Conservation (phyloP, 2,113 vertebrate species). For the Triplophysa siluroides region DNA sequence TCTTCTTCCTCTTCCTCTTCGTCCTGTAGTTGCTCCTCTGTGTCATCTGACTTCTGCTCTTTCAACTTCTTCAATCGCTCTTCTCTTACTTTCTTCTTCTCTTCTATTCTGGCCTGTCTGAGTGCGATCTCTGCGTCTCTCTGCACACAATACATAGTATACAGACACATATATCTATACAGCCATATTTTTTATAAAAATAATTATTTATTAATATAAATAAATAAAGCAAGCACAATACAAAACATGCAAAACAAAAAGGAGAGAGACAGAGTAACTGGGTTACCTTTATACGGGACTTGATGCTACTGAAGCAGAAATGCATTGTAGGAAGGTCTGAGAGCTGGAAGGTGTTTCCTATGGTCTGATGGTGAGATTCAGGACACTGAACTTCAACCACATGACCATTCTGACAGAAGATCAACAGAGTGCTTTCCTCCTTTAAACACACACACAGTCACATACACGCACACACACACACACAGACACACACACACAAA, state of each 20-base stretch:
- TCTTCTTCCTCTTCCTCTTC: conserved; percentile 70
- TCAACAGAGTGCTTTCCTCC: conserved; percentile 78
- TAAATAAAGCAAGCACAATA: neutral
- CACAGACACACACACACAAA: conserved; percentile 44
- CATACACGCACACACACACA: conserved; percentile 1
- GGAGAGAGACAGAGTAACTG: neutral
- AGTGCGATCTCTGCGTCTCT: conserved; percentile 75
- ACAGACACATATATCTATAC: neutral
- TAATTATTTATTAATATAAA: too few species aligned
- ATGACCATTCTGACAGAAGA: conserved; percentile 85
- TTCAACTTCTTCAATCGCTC: conserved; percentile 58
- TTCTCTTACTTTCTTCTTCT: conserved; percentile 63
- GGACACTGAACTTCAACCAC: conserved; percentile 80
- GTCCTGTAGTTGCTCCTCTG: conserved; percentile 59
- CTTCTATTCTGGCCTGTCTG: conserved; percentile 67
- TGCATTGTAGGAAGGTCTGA: conserved; percentile 67
- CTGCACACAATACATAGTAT: conserved; percentile 65
- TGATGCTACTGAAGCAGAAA: conserved; percentile 90
- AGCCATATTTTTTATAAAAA: too few species aligned
- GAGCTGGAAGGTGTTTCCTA: conserved; percentile 76
- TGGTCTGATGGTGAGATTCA: conserved; percentile 48
- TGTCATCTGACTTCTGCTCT: conserved; percentile 59
- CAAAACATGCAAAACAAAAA: neutral
- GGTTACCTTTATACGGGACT: conserved; percentile 86
- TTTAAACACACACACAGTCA: conserved; percentile 60